Conservation (phyloP, 2,797 vertebrate species). For the Gallinago solitaria region DNA sequence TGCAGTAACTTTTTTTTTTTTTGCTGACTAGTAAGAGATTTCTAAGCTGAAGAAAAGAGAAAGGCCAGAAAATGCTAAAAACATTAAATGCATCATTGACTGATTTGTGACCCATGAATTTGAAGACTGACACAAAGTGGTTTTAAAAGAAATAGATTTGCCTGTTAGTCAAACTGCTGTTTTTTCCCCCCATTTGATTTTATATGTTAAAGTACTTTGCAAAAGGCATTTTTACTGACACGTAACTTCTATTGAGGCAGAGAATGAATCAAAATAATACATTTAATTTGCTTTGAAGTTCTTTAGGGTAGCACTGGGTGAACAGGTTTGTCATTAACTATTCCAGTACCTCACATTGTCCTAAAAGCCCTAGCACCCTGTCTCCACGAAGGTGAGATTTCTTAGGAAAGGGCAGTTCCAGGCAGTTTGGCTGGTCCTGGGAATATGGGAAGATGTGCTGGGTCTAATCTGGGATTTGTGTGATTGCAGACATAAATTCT, state of each 20-base stretch:
- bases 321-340: not conserved
- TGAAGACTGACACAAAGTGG: not conserved
- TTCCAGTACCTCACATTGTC: rapidly evolving
- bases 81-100: not conserved
- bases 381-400: not conserved
- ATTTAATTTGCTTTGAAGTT: not conserved
- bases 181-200: not conserved
- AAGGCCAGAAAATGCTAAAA: not conserved
- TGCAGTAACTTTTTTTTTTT: not conserved
- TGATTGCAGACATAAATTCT: not conserved
- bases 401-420: not conserved
- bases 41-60: not conserved
- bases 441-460: not conserved
- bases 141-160: not conserved
- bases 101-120: not conserved
- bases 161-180: not conserved
- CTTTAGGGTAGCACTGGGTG: not conserved
- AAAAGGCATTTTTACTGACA: not conserved
- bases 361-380: not conserved
- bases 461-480: not conserved
- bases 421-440: not conserved
- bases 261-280: not conserved
- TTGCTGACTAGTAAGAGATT: not conserved
- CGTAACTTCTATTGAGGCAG: not conserved
- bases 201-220: not conserved